Evolutionary conservation across 2,888 invertebrate species (phyloP).

Genomic region (Tetheella fluctuosa): DNA sequence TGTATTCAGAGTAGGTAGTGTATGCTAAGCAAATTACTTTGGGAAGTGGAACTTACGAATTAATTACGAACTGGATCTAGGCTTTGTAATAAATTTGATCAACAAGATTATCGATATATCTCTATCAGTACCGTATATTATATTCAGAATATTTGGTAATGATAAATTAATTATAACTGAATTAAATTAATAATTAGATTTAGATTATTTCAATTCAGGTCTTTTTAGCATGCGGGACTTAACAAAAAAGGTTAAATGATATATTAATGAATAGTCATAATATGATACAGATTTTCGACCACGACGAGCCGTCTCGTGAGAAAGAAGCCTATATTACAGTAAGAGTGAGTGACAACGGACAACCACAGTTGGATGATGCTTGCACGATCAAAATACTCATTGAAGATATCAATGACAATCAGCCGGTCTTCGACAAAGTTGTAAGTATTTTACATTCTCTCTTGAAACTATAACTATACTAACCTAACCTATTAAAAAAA

Average conservation of each 20-base stretch:
- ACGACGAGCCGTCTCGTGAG: constrained; percentile 94
- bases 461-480: constrained; percentile 16
- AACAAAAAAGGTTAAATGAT: too few relatives aligned
- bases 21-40: too few relatives aligned
- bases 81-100: too few relatives aligned
- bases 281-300: constrained; percentile 88
- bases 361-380: constrained; percentile 94
- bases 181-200: background rate
- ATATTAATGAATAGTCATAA: constrained; percentile 19
- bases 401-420: constrained; percentile 96
- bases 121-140: too few relatives aligned
- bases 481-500: constrained; percentile 24
- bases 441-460: constrained; percentile 78
- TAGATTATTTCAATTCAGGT: background rate
- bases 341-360: constrained; percentile 96
- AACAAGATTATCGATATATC: too few relatives aligned
- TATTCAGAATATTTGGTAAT: too few relatives aligned
- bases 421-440: constrained; percentile 91
- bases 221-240: constrained; percentile 28
- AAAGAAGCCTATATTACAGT: constrained; percentile 94
- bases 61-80: too few relatives aligned
- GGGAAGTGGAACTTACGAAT: too few relatives aligned
- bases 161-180: too few relatives aligned
- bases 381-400: constrained; percentile 97
- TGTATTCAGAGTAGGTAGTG: background rate